These are phyloP conservation scores for Platyrinchus mystaceus DNA, from an alignment of 2,797 vertebrate species.

Conservation along the genomic window DNA sequence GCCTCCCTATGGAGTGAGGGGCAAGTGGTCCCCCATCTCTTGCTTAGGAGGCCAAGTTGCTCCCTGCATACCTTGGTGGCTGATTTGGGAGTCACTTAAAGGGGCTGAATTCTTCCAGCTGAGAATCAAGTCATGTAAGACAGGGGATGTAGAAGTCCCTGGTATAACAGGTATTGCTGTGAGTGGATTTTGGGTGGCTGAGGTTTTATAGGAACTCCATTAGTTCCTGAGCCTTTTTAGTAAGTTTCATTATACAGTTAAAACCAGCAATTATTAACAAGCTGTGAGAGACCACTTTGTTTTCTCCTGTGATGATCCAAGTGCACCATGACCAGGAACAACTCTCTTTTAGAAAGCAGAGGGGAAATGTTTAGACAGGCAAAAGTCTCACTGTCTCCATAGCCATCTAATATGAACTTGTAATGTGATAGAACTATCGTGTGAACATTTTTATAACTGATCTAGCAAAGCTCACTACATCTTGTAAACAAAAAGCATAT, in stretches of 20 bases:
- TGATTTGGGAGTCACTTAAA: neutral
- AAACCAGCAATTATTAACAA: neutral
- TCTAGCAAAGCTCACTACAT: neutral
- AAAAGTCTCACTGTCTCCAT: neutral
- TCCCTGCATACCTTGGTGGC: neutral
- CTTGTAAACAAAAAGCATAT: neutral
- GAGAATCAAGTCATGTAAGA: neutral
- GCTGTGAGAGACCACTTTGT: neutral
- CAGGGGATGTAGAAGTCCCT: neutral
- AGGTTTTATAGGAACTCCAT: neutral
- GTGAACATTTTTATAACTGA: neutral
- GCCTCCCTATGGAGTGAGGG: accelerated
- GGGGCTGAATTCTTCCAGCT: neutral
- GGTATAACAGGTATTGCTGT: neutral
- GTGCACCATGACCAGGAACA: neutral
- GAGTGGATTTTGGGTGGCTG: neutral
- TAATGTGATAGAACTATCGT: neutral
- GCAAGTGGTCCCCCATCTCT: neutral
- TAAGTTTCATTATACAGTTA: neutral
- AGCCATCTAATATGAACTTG: neutral
- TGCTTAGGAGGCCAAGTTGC: neutral
- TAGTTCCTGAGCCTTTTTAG: neutral
- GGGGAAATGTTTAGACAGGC: neutral
- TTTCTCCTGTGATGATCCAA: neutral
- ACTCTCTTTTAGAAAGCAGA: neutral